Evolutionary conservation across 2,797 vertebrate species (phyloP), one percentile per base, ranked within the genome.

Genomic region (Microctenopoma steveboyesi): DNA sequence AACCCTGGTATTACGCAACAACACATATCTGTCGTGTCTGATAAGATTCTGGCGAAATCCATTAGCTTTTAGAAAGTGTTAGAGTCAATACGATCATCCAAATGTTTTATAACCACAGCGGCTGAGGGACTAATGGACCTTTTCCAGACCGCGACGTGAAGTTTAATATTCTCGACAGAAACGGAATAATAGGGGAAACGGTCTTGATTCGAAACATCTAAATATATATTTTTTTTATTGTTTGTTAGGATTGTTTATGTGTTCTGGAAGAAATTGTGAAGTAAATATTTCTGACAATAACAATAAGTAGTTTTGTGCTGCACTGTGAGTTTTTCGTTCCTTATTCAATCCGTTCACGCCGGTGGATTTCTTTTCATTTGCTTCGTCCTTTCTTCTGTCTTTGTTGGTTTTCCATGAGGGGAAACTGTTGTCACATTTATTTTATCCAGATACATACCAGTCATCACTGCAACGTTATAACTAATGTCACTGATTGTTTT

Each of bases 1-100:
- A 75, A 37, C 63, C 27, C 59, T 27, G 37, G 16, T 40, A n/a
- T 65, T 50, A 35, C 69, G 68, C 75, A 50, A 40, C 62, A 55
- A 74, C n/a, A 40, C 64, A 74, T 59, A 10, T 43, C 75, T 33
- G 70, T 75, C 78, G 64, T 0, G 40, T 75, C 48, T 11, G 69
- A 77, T 68, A n/a, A 13, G 43, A 46, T 14, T 7, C 16, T 14
- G 63, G 35, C 53, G 2, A 40, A 40, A 62, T 0, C 69, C 33
- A 46, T 70, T 47, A 75, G 50, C 33, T 64, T 46, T 60, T 37
- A 63, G 15, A 18, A 16, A 60, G 39, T 5, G 30, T 63, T 16
- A 16, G 22, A 42, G 43, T 66, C 10, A 18, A 18, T 15, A 14
- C 22, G 43, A 70, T n/a, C 47, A 16, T 42, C 52, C 60, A 25